A percentile compares a stretch with the other conserved stretches of the same genome.
phyloP scores from a whole-genome alignment of 2,888 invertebrate genomes.

The Folsomia manolachei region DNA sequence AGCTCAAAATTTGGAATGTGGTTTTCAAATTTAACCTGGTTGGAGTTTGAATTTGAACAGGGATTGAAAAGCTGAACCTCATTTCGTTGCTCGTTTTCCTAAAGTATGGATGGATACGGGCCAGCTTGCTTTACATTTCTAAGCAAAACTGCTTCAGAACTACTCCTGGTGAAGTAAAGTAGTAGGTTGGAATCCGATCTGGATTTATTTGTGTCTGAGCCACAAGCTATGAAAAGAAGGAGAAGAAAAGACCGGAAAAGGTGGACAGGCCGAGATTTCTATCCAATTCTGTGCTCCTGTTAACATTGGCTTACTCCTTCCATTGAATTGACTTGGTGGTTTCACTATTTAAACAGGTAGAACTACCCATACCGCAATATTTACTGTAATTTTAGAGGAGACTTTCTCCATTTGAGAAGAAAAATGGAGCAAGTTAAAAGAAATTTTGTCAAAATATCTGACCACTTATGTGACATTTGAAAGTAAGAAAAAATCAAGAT shows the following conservation, averaged over 20 bases:
- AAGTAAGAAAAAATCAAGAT: too few relatives aligned
- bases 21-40: too few relatives aligned
- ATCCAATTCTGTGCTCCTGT: too few relatives aligned
- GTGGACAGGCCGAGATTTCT: neutral
- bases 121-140: neutral
- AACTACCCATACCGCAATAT: neutral
- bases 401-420: neutral
- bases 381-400: neutral
- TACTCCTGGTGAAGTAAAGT: neutral
- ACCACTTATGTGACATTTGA: too few relatives aligned
- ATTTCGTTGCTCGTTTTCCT: too few relatives aligned
- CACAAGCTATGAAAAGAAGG: slow-evolving; percentile 29
- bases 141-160: neutral
- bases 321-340: slow-evolving; percentile 40
- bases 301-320: slow-evolving; percentile 30
- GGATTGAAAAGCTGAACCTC: too few relatives aligned
- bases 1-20: neutral
- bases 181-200: neutral
- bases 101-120: neutral
- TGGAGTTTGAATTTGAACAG: too few relatives aligned
- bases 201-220: neutral
- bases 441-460: too few relatives aligned
- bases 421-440: too few relatives aligned
- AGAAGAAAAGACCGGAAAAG: slow-evolving; percentile 38
- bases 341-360: slow-evolving; percentile 11